These are phyloP conservation scores for Rhagoletis pomonella DNA, from an alignment of 1,140 invertebrate genomes.

Conservation along the genomic window DNA sequence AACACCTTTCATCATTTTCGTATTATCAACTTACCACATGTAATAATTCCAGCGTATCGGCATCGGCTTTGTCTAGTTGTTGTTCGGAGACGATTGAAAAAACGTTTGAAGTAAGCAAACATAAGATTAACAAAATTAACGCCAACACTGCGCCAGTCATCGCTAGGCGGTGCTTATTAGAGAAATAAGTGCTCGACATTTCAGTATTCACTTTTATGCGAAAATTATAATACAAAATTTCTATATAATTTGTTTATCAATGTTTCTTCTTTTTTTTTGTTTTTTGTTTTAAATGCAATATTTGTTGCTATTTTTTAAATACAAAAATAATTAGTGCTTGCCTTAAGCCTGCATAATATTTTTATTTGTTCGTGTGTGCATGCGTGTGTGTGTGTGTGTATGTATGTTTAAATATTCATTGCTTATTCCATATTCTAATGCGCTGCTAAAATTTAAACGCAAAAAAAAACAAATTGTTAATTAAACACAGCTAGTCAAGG, in stretches of 20 bases:
- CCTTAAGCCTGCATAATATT: background rate
- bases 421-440: conserved; percentile 26
- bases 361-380: background rate
- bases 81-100: conserved; percentile 60
- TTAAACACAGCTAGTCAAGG: background rate
- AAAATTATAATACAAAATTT: conserved; percentile 43
- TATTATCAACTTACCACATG: conserved; percentile 68
- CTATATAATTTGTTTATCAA: conserved; percentile 45
- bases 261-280: background rate
- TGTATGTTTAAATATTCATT: background rate
- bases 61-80: conserved; percentile 58
- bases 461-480: background rate
- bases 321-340: background rate
- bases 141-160: conserved; percentile 68
- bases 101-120: conserved; percentile 64
- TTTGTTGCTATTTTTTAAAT: background rate
- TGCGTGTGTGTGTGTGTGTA: background rate
- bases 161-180: conserved; percentile 68
- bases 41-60: conserved; percentile 69
- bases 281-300: background rate
- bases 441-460: background rate
- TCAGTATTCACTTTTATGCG: conserved; percentile 38
- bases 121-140: conserved; percentile 66
- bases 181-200: conserved; percentile 72
- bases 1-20: no score